Conservation (phyloP, 2,888 invertebrate genomes). For the Antheraea yamamai region DNA sequence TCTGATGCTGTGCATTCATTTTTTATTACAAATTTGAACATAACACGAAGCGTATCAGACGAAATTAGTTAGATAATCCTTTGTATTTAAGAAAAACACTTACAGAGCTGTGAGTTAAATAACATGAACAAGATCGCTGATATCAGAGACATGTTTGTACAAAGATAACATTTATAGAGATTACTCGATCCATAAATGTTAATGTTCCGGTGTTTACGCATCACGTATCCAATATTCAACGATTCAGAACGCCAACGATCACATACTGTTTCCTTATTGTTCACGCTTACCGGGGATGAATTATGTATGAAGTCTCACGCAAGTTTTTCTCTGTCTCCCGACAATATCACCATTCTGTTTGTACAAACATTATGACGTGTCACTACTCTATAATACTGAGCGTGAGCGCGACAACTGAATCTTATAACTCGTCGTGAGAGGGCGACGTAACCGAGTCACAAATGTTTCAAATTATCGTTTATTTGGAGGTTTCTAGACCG, state of each 20-base stretch:
- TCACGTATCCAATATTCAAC: slow-evolving; percentile 11
- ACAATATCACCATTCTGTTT: background rate
- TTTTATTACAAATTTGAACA: too few relatives aligned
- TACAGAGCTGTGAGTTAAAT: background rate
- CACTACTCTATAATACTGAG: background rate
- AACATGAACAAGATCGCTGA: background rate
- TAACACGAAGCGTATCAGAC: too few relatives aligned
- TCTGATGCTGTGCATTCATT: too few relatives aligned
- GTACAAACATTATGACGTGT: background rate
- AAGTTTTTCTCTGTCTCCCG: background rate
- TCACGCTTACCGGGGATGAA: slow-evolving; percentile 5
- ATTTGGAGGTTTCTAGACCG: too few relatives aligned
- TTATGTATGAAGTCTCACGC: slow-evolving; percentile 8
- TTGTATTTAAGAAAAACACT: background rate
- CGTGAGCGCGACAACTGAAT: background rate
- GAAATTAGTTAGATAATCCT: too few relatives aligned
- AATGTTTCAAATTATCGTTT: background rate
- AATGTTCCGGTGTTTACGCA: background rate
- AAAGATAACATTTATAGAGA: background rate
- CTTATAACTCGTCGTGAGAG: background rate
- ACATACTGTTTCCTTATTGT: slow-evolving; percentile 21
- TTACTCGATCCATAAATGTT: background rate
- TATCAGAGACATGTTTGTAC: background rate
- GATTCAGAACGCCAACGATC: slow-evolving; percentile 14
- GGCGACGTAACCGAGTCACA: too few relatives aligned